phyloP scores from a whole-genome alignment of 2,888 invertebrate genomes.

The Ceriagrion tenellum region DNA sequence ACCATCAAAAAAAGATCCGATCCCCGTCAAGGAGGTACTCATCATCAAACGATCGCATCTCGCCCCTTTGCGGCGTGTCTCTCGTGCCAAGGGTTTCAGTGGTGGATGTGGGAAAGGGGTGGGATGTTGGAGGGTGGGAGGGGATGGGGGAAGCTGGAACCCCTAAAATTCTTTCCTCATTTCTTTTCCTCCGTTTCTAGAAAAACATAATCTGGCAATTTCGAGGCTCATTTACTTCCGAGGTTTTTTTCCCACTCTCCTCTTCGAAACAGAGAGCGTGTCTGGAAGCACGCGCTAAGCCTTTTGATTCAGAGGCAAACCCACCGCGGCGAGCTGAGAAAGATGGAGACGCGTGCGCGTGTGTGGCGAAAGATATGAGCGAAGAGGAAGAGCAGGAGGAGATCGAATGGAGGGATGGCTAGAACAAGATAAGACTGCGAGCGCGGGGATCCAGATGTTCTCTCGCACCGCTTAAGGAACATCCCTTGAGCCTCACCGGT shows the following conservation, averaged over 20 bases:
- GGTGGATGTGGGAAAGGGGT: background rate
- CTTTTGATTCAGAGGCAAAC: constrained; percentile 10
- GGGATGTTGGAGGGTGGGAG: no score
- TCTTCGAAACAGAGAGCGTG: background rate
- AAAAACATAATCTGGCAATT: constrained; percentile 55
- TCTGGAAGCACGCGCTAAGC: constrained; percentile 23
- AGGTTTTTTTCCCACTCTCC: background rate
- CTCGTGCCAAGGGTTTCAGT: background rate
- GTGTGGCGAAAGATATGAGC: constrained; percentile 8
- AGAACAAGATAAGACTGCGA: no score
- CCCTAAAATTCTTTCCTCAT: background rate
- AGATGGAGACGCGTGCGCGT: constrained; percentile 25
- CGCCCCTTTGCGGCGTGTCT: background rate
- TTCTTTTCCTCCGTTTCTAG: background rate
- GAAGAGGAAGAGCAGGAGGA: background rate
- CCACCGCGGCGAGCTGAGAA: background rate
- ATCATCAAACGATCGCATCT: background rate
- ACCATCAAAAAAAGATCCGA: background rate
- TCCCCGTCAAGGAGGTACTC: background rate
- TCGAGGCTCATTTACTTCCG: constrained; percentile 54
- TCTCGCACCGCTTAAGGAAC: no score
- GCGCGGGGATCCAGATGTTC: background rate
- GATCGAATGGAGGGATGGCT: background rate
- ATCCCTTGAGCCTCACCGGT: no score
- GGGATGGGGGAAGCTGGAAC: no score